Base-by-base conservation (phyloP, 2,113 vertebrate species). In the Carassius gibelio region DNA sequence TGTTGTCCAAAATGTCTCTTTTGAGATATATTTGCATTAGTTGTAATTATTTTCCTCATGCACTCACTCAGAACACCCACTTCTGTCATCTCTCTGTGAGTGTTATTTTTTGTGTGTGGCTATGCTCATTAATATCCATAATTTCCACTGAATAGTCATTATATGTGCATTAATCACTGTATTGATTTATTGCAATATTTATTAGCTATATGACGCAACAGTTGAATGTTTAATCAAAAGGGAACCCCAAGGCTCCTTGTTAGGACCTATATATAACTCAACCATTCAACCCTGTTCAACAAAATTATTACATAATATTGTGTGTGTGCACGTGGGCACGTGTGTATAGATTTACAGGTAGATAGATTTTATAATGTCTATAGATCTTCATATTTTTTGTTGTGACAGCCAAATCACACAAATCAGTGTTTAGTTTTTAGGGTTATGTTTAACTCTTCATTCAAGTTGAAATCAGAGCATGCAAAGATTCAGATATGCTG, bases 21-120 rank as follows among this genome's bases (percentile, higher is more conserved):
- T 42, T 50, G 21, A 21, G 72, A 88, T 85, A 76, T 71, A 72
- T 84, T 86, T 80, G 50, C 55, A 17, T 64, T 13, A 11, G 17
- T 52, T 19, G 26, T 88, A 36, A 71, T 71, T 38, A 21, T 64
- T 17, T 72, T 13, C 9, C 4, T 87, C 26, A 86, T 14, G 61
- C 50, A 48, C 36, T 34, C 30, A 2, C 61, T n/a, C 10, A 69
- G 2, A 36, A n/a, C 79, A 34, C 15, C 42, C 69, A 34, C 45
- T 75, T 8, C 62, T 30, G 82, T 34, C 52, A 48, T 69, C 30
- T 75, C 11, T 75, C 15, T 59, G 19, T 80, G 1, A 45, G 19
- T 59, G 9, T 62, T 79, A 79, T 48, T 52, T 79, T 21, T 75
- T 68, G 42, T 6, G 11, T 14, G 23, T 42, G 4, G 14, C n/a